Conservation (phyloP, 2,113 vertebrate species). For the Oncorhynchus clarkii region DNA sequence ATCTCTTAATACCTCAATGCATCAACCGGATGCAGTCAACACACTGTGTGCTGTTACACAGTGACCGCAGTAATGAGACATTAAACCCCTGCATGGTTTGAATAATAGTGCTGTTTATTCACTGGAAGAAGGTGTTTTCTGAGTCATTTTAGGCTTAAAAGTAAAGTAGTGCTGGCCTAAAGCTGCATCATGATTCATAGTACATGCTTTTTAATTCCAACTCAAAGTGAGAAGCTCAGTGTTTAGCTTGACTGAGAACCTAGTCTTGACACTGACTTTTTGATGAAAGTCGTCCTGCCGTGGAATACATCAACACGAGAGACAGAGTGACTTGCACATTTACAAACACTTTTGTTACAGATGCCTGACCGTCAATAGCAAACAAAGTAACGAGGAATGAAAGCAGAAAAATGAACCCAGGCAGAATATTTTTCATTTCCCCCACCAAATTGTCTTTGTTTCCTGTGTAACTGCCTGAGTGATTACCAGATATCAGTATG, state of each 20-base stretch:
- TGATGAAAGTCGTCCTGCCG: constrained; percentile 46
- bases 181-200: neutral
- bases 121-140: neutral
- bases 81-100: neutral
- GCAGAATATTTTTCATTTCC: constrained; percentile 51
- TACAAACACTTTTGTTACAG: constrained; percentile 45
- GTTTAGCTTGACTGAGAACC: constrained; percentile 40
- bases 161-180: neutral
- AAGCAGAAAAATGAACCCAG: constrained; percentile 40
- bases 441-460: constrained; percentile 46
- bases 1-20: constrained; percentile 69
- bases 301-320: constrained; percentile 46
- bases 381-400: constrained; percentile 41
- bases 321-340: constrained; percentile 41
- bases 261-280: constrained; percentile 50
- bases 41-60: constrained; percentile 28
- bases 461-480: constrained; percentile 47
- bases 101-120: neutral
- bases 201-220: neutral
- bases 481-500: constrained; percentile 53
- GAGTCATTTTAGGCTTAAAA: neutral
- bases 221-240: constrained; percentile 23
- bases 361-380: constrained; percentile 41
- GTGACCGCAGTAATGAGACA: neutral
- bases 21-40: constrained; percentile 24